Evolutionary conservation across 2,797 vertebrate species (phyloP), one percentile per base, ranked within the genome.

Genomic region (Chlorospingus semifuscus): DNA sequence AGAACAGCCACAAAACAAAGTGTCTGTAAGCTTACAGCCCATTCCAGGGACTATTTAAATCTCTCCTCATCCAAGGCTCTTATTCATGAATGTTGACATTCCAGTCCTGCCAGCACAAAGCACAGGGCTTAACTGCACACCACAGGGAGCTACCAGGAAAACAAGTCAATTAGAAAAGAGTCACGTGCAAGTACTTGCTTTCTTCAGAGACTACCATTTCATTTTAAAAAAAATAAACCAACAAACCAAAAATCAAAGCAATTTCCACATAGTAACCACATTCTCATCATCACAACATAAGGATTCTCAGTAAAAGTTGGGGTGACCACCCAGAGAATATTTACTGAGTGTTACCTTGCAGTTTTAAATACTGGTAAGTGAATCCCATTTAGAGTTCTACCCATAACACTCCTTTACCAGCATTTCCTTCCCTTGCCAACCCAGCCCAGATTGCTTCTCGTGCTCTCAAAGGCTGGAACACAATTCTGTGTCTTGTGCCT

Each of bases 41-140:
- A 70, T 86, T 94, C 65, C 87, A 86, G 27, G 77, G 87, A 70
- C 90, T 88, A 89, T 32, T 96, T 93, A 90, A 95, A 82, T 72
- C 89, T 91, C 53, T 79, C 44, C 80, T 93, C 11, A 5, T 89
- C 82, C 60, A 56, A 90, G 56, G 47, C 85, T 88, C 85, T 94
- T 94, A 93, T 87, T 94, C 83, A 56, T 82, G 56, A 89, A 93
- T 71, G 87, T 77, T 96, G 95, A 96, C 95, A 96, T 96, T 96
- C 90, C 95, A 93, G 75, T 76, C 90, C 70, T 1, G 2, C 34
- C 47, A 95, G 93, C 92, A 95, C 92, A 95, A 97, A 96, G 93
- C 87, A 55, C 64, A 72, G 37, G 70, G 94, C 91, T 97, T 96
- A 96, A 56, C 87, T 61, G 70, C 93, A 87, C 92, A 83, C 95